Evolutionary conservation across 2,797 vertebrate species (phyloP).

Genomic region (Spinus olivaceus): DNA sequence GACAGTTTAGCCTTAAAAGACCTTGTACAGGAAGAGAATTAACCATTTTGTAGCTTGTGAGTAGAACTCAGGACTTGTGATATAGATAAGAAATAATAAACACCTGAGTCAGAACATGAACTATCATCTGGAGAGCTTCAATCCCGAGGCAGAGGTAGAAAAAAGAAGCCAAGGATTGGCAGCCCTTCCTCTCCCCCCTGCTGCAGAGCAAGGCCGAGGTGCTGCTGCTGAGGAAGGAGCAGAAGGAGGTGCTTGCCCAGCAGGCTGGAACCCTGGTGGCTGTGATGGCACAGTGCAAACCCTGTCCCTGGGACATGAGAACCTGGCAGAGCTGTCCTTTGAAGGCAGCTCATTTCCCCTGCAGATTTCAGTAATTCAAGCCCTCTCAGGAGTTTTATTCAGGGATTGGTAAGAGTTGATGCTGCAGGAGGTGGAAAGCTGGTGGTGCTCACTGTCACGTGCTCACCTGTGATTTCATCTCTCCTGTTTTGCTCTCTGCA

Average conservation of each 20-base stretch:
- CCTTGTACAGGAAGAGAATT: background rate
- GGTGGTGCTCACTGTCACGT: background rate
- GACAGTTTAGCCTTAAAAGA: background rate
- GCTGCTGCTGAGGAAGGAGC: background rate
- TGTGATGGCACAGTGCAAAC: background rate
- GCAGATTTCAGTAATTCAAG: background rate
- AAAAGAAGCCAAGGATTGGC: background rate
- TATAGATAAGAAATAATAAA: background rate
- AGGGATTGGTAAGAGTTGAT: background rate
- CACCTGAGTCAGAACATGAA: rapidly evolving
- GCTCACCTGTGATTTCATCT: background rate
- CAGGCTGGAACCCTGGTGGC: background rate
- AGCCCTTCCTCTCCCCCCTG: background rate
- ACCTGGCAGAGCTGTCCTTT: background rate
- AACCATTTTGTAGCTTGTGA: background rate
- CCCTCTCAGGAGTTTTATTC: background rate
- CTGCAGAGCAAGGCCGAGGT: background rate
- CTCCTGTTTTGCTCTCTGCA: background rate
- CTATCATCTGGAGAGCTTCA: background rate
- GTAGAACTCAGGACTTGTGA: background rate
- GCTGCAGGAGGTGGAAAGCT: background rate
- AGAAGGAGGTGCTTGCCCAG: background rate
- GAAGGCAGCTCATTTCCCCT: background rate
- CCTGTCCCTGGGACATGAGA: background rate
- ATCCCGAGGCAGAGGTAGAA: too few relatives aligned